A percentile compares a stretch with the other conserved stretches of the same genome.
Evolutionary conservation across 2,888 invertebrate genomes (phyloP).

Genomic region (Tanaodytes sp.): DNA sequence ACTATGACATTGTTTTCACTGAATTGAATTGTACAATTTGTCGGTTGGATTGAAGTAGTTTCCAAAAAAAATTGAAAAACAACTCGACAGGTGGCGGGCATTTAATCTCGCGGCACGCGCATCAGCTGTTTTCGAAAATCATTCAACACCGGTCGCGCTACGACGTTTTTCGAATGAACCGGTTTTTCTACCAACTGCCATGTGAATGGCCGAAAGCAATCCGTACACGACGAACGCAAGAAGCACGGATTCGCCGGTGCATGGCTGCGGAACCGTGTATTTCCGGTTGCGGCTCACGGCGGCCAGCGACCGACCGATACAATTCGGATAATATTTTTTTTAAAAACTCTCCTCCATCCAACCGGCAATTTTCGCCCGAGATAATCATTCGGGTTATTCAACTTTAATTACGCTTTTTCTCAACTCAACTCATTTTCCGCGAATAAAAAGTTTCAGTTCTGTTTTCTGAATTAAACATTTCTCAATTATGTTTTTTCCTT

Average conservation of each 20-base stretch:
- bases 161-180: slow-evolving; percentile 21
- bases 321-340: slow-evolving; percentile 42
- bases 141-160: slow-evolving; percentile 4
- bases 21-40: no score
- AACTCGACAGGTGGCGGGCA: no score
- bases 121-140: slow-evolving; percentile 18
- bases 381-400: slow-evolving; percentile 17
- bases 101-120: no score
- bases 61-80: no score
- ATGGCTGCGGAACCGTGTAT: slow-evolving; percentile 69
- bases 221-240: slow-evolving; percentile 45
- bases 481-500: no score
- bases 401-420: slow-evolving; percentile 13
- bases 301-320: slow-evolving; percentile 33
- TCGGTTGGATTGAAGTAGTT: no score
- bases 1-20: slow-evolving; percentile 16
- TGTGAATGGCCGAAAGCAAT: slow-evolving; percentile 50
- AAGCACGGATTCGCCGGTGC: slow-evolving; percentile 63
- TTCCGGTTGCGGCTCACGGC: slow-evolving; percentile 61
- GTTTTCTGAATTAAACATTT: no score
- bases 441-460: background rate
- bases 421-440: no score
- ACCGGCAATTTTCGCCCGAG: slow-evolving; percentile 20
- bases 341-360: slow-evolving; percentile 37
- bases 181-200: slow-evolving; percentile 35